Evolutionary conservation across 30 jellyfish, hydroid and myxozoan genomes (phyloP), one percentile per base, ranked within the genome.

Genomic region (Aurelia sp.): DNA sequence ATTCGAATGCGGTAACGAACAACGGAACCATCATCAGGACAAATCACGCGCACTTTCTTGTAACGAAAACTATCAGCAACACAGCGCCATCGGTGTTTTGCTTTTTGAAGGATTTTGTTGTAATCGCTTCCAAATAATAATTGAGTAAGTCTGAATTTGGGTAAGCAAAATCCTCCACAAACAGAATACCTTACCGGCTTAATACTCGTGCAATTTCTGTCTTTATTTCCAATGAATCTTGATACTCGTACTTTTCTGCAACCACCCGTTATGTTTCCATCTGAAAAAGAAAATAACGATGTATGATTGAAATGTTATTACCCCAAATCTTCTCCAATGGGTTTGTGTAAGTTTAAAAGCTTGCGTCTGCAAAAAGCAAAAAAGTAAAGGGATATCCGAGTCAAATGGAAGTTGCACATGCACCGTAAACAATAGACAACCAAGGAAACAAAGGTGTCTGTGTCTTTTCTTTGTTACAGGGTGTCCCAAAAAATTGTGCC

Each of bases 11-110:
- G 85, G 58, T 89, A 89, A 9, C 97, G 78, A 9, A 88, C 69
- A 40, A 89, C 87, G 9, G 92, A 76, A n/a, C 97, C 97, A 58
- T 89, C 97, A 81, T 89, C 97, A 15, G 93, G 93, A 65, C 97
- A 89, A 48, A 52, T 27, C 4, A 89, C 97, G 35, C 91, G 91
- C 55, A 89, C 90, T 44, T 89, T 89, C 71, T 89, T 89, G 81
- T 71, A 81, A 3, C 91, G 87, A 74, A 57, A 89, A 9, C 86
- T 35, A 47, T 40, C 70, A 1, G 93, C 88, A 16, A 67, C 91
- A 51, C 97, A 89, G 4, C 97, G 41, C 84, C 89, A 89, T 18
- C 90, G 90, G 53, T 89, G 90, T 47, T 52, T 72, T 11, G 91
- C 85, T 58, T 89, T 89, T 51, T 72, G 53, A 19, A 89, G 78